Base-by-base conservation (phyloP, 2,888 invertebrate genomes). In the Drymonia ruficornis region DNA sequence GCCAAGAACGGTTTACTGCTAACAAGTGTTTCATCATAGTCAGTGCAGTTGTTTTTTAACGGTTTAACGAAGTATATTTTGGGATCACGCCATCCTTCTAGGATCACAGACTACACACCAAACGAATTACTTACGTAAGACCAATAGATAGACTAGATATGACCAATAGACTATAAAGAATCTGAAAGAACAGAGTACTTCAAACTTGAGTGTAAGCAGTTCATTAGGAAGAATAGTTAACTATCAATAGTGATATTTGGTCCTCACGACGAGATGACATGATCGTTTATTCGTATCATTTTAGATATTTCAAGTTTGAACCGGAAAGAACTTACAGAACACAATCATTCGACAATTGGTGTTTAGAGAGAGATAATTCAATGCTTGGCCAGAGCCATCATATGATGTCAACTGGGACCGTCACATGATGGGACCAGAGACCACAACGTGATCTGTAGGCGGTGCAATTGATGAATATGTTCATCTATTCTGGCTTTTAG, bases 21-120 rank as follows among this genome's bases (percentile, higher is more conserved):
- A 8, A 67, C 68, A 70, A 52, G 61, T 57, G 61, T 53, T 43
- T 43, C 7, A 43, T 43, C 13, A 19, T 19, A 12, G 43, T 36
- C 13, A 12, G 2, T 12, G 9, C 31, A 6, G 11, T 31, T 9
- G 1, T 7, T 31, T 31, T 11, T 31, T 31, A 6, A 31, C 9
- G 31, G 11, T 31, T 23, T 2, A 7, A 23, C 23, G 23, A 23
- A 23, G 23, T 23, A 1, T 23, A 31, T 31, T 31, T 31, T 31
- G 31, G 31, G 9, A n/a, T n/a, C n/a, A n/a, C n/a, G n/a, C n/a
- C n/a, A n/a, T 31, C 9, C 31, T 31, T 31, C 31, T 31, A 11
- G 31, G 1, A 7, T 23, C 23, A 23, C 23, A 23, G 23, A 23
- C 23, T 23, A 4, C 5, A n/a, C n/a, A n/a, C n/a, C n/a, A n/a